These are phyloP conservation scores for Aegithalos caudatus DNA, from an alignment of 2,113 vertebrate genomes.

Conservation along the genomic window DNA sequence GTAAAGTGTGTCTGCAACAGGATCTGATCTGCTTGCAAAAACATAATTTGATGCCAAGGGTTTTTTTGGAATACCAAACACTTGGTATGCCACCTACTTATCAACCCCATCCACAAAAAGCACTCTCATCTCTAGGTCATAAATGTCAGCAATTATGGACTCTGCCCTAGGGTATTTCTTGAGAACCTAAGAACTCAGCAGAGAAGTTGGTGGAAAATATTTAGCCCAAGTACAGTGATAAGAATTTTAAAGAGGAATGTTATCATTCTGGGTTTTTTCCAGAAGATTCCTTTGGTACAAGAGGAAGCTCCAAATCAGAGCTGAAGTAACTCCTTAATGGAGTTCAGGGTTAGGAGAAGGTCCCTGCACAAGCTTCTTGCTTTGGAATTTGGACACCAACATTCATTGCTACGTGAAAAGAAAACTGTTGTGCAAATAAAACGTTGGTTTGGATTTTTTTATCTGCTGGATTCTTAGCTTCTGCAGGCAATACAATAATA, in stretches of 20 bases:
- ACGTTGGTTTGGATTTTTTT: neutral
- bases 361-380: neutral
- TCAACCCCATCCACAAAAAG: neutral
- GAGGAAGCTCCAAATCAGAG: neutral
- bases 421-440: neutral
- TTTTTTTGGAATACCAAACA: constrained; percentile 24
- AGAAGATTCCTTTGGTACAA: neutral
- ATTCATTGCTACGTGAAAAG: neutral
- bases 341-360: neutral
- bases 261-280: neutral
- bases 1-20: constrained; percentile 11
- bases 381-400: neutral
- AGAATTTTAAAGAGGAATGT: neutral
- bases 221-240: neutral
- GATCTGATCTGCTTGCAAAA: constrained; percentile 48
- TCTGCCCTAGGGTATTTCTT: neutral
- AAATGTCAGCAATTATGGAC: neutral
- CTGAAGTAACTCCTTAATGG: neutral
- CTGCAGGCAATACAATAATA: neutral
- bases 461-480: neutral
- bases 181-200: neutral
- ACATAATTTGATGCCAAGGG: neutral
- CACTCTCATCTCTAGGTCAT: neutral
- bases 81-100: neutral
- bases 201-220: neutral